Conservation (phyloP, 2,113 vertebrate species). For the Pelobates fuscus region DNA sequence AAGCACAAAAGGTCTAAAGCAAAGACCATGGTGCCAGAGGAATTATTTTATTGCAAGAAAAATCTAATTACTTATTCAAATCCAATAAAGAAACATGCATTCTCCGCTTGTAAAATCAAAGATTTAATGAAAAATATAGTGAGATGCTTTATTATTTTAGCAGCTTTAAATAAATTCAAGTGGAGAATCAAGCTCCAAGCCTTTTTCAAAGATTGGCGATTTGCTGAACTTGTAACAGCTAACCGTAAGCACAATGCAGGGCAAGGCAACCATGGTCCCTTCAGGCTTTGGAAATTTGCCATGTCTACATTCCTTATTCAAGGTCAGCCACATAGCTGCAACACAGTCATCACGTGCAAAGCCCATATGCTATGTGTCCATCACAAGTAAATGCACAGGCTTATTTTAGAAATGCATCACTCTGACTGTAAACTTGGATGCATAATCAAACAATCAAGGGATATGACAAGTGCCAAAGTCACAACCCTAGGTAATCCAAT, state of each 20-base stretch:
- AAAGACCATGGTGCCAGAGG: slow-evolving; percentile 11
- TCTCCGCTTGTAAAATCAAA: slow-evolving; percentile 4
- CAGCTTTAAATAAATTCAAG: slow-evolving; percentile 14
- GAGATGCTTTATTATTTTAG: slow-evolving; percentile 4
- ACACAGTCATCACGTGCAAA: slow-evolving; percentile 7
- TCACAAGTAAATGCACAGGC: neutral
- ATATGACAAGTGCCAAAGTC: no score
- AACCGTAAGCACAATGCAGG: neutral
- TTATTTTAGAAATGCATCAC: neutral
- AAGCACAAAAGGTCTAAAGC: slow-evolving; percentile 19
- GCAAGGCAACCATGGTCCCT: slow-evolving; percentile 6
- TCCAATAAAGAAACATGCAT: slow-evolving; percentile 7
- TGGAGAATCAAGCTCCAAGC: slow-evolving; percentile 5
- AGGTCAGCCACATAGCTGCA: neutral
- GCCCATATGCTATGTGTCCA: neutral
- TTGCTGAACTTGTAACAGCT: neutral
- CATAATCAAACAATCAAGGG: no score
- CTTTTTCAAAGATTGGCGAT: neutral
- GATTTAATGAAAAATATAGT: slow-evolving; percentile 12
- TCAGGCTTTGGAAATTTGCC: slow-evolving; percentile 11
- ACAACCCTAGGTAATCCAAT: no score
- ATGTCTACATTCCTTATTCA: slow-evolving; percentile 13
- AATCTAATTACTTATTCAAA: slow-evolving; percentile 18
- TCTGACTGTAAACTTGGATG: neutral
- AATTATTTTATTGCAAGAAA: slow-evolving; percentile 11